Evolutionary conservation across 2,888 invertebrate species (phyloP).

Genomic region (Mesorhabditis belari): DNA sequence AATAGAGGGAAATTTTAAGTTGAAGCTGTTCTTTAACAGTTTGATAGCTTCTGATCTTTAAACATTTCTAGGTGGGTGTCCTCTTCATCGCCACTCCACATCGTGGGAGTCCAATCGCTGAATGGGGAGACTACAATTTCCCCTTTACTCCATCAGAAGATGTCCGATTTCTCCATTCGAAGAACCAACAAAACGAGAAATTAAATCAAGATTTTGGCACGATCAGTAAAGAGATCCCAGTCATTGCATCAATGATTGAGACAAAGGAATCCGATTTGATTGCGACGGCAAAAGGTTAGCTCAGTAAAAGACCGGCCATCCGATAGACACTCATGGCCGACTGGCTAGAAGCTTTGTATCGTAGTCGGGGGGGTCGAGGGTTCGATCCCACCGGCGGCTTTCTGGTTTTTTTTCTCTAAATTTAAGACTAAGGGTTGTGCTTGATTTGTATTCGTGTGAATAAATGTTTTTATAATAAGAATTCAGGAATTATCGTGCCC

Average conservation of each 20-base stretch:
- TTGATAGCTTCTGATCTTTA: background rate
- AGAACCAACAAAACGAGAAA: conserved; percentile 34
- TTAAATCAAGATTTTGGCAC: conserved; percentile 37
- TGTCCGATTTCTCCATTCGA: conserved; percentile 31
- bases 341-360: too few relatives aligned
- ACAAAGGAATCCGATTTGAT: conserved; percentile 34
- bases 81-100: conserved; percentile 49
- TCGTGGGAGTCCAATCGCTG: conserved; percentile 40
- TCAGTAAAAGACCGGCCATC: too few relatives aligned
- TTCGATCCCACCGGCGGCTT: too few relatives aligned
- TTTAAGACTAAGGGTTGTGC: too few relatives aligned
- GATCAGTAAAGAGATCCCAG: conserved; percentile 28
- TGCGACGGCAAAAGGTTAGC: conserved; percentile 10
- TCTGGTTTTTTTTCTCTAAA: background rate
- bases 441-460: background rate
- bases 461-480: background rate
- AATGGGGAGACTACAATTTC: conserved; percentile 23
- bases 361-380: too few relatives aligned
- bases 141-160: conserved; percentile 41
- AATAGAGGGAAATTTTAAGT: background rate
- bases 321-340: too few relatives aligned
- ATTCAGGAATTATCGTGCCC: conserved; percentile 35
- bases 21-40: background rate
- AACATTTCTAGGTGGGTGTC: conserved; percentile 29
- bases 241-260: conserved; percentile 42